Conservation (phyloP, 1,140 invertebrate species). For the Trialeurodes vaporariorum region DNA sequence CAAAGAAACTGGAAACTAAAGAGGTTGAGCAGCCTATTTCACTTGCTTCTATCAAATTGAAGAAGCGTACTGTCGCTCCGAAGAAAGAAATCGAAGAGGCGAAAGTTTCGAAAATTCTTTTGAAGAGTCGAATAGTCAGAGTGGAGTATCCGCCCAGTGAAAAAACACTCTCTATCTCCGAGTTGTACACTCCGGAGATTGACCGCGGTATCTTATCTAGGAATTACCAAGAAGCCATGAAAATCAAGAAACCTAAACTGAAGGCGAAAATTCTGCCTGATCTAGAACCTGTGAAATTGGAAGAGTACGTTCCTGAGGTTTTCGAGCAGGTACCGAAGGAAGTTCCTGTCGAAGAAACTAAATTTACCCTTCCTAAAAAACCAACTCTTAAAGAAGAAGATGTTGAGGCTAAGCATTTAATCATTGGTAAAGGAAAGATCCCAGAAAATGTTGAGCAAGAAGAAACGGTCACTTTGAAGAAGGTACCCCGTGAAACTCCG, state of each 20-base stretch:
- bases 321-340: constrained; percentile 29
- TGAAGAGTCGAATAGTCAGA: constrained; percentile 49
- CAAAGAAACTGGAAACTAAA: constrained; percentile 30
- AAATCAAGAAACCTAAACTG: constrained; percentile 45
- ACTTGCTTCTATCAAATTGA: constrained; percentile 50
- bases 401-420: constrained; percentile 18
- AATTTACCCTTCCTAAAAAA: background rate
- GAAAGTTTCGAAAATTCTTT: constrained; percentile 46
- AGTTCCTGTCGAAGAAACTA: constrained; percentile 6
- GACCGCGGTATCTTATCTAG: constrained; percentile 52
- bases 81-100: constrained; percentile 39
- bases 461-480: constrained; percentile 17
- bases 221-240: constrained; percentile 52
- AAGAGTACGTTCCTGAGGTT: constrained; percentile 22
- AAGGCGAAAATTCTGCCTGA: constrained; percentile 27
- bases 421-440: constrained; percentile 20
- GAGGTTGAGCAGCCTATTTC: constrained; percentile 37
- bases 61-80: constrained; percentile 39
- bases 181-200: constrained; percentile 12
- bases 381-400: constrained; percentile 11
- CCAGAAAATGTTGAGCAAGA: constrained; percentile 21
- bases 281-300: constrained; percentile 21
- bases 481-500: constrained; percentile 5
- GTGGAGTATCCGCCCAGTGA: constrained; percentile 35
- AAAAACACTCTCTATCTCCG: background rate